These are phyloP conservation scores for Nothoprocta pentlandii DNA, from an alignment of 2,113 vertebrate genomes.

Conservation along the genomic window DNA sequence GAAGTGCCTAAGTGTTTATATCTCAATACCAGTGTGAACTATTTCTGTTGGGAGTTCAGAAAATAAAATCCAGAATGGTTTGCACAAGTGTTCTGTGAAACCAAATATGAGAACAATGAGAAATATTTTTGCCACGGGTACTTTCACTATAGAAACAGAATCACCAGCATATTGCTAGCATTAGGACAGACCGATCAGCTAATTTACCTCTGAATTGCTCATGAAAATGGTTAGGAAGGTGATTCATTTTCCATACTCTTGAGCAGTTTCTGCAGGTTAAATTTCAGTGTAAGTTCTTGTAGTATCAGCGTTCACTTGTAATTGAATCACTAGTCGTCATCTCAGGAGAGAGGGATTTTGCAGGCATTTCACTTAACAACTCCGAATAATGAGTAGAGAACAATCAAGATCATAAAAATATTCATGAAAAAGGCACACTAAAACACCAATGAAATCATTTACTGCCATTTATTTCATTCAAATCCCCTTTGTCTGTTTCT, in stretches of 20 bases:
- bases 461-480: background rate
- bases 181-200: background rate
- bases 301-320: background rate
- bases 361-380: background rate
- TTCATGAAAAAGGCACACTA: background rate
- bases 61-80: background rate
- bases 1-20: background rate
- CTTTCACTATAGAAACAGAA: background rate
- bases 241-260: background rate
- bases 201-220: background rate
- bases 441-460: background rate
- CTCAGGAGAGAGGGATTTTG: background rate
- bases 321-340: background rate
- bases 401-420: background rate
- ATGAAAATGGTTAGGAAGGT: background rate
- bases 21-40: background rate
- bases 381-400: background rate
- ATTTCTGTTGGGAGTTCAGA: background rate
- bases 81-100: background rate
- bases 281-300: background rate
- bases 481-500: background rate
- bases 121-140: slow-evolving; percentile 22
- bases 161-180: background rate
- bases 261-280: background rate
- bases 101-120: background rate